Evolutionary conservation across 2,113 vertebrate species (phyloP), one percentile per base, ranked within the genome.

Genomic region (Heterotis niloticus): DNA sequence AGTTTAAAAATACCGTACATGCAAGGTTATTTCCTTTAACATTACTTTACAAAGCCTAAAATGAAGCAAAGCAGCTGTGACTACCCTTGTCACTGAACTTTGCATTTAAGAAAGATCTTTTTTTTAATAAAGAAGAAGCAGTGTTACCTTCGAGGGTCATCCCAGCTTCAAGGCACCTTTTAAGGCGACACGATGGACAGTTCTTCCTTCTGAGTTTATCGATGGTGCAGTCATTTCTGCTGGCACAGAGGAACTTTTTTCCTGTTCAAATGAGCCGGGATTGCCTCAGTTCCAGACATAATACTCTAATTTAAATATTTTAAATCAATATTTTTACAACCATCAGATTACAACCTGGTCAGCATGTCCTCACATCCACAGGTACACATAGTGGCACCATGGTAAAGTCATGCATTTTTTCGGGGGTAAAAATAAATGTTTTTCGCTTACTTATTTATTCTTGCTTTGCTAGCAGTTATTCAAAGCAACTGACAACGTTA

Each of bases 151-250:
- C 97, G 0, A 99, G 94, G 0, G 95, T 97, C 98, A 99, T 99
- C 64, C 98, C 98, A 0, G 96, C 98, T 81, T 98, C 95, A 10
- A 98, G 98, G 86, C 98, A 99, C 88, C 96, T 98, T 76, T 89
- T 94, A 86, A 99, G 93, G 71, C 98, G 96, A 79, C 95, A 96
- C 0, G 95, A 96, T 0, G 95, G 95, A 75, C 95, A 96, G 81
- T 96, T 96, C 91, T 96, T 96, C 81, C 95, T 94, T 78, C 95
- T 86, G 72, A 99, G 94, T 85, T 98, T 99, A 87, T 99, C 98
- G 0, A 99, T 99, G 74, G 96, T 99, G 85, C 98, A 99, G 89
- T 98, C 96, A 0, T 99, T 99, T 83, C 96, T 91, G 92, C 98
- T 98, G 70, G 98, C 98, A 72, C 98, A 99, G 44, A 99, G 92